Conservation (phyloP, 1,140 invertebrate species). For the Penaeus chinensis region DNA sequence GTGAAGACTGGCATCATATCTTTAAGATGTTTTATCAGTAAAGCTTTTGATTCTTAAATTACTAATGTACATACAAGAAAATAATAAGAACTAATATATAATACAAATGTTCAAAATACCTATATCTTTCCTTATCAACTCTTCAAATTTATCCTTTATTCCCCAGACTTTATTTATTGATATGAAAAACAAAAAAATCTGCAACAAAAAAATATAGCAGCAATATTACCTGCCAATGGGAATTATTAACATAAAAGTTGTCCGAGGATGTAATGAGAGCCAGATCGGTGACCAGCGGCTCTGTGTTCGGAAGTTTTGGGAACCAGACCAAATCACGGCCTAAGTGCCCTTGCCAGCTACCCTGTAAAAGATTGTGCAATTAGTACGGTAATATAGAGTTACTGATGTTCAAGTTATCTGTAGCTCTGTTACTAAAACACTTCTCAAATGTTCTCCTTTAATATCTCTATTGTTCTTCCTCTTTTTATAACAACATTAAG, state of each 20-base stretch:
- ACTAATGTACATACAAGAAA: too few species aligned
- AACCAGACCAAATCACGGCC: constrained; percentile 67
- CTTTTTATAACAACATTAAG: too few species aligned
- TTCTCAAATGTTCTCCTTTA: too few species aligned
- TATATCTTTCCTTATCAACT: too few species aligned
- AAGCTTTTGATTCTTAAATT: too few species aligned
- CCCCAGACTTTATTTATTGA: not conserved
- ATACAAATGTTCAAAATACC: too few species aligned
- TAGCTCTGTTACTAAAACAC: too few species aligned
- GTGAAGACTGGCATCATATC: too few species aligned
- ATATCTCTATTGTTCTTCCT: too few species aligned
- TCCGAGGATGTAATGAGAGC: constrained; percentile 68
- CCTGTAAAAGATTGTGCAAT: constrained; percentile 68
- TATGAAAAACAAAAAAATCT: not conserved
- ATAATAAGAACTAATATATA: not conserved
- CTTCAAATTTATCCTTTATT: not conserved
- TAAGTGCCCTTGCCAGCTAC: constrained; percentile 69
- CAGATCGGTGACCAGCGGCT: constrained; percentile 65
- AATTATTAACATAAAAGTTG: constrained; percentile 69
- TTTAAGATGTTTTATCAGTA: not conserved
- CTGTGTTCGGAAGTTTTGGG: constrained; percentile 60
- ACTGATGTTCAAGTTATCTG: too few species aligned
- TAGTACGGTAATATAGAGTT: constrained; percentile 43
- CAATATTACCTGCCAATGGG: constrained; percentile 67
- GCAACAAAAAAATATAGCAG: not conserved